A percentile compares a stretch with the other conserved stretches of the same genome.
Evolutionary conservation across 2,888 invertebrate species (phyloP).

Genomic region (Plebejus argus): DNA sequence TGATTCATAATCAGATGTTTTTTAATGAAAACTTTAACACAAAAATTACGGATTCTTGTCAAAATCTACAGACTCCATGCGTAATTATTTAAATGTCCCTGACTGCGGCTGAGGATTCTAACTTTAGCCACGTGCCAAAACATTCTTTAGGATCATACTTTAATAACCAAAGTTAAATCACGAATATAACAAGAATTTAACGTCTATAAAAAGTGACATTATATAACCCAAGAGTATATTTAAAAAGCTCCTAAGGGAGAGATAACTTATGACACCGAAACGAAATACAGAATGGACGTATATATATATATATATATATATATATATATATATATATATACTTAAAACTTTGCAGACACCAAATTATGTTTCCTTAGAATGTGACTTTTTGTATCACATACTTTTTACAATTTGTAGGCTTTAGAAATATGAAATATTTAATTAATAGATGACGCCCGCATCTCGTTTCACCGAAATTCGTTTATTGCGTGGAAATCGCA

Average conservation of each 20-base stretch:
- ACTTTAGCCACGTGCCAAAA: background rate
- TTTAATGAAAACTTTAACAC: no score
- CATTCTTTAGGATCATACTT: background rate
- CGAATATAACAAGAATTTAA: background rate
- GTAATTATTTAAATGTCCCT: no score
- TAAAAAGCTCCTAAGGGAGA: background rate
- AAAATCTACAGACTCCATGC: no score
- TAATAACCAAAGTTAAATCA: background rate
- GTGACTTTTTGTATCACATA: background rate
- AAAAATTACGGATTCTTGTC: no score
- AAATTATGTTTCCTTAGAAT: background rate
- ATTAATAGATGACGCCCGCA: no score
- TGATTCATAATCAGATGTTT: no score
- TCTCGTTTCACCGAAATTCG: no score
- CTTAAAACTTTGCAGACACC: constrained; percentile 11
- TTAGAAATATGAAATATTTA: no score
- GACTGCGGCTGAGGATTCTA: background rate
- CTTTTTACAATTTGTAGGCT: background rate
- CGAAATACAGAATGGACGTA: background rate
- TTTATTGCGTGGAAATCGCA: no score
- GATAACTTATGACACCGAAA: background rate
- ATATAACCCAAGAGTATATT: background rate
- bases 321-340: no score
- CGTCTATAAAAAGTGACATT: background rate
- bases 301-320: no score